phyloP scores from a whole-genome alignment of 2,797 vertebrate genomes.

The Rhinatrema bivittatum region DNA sequence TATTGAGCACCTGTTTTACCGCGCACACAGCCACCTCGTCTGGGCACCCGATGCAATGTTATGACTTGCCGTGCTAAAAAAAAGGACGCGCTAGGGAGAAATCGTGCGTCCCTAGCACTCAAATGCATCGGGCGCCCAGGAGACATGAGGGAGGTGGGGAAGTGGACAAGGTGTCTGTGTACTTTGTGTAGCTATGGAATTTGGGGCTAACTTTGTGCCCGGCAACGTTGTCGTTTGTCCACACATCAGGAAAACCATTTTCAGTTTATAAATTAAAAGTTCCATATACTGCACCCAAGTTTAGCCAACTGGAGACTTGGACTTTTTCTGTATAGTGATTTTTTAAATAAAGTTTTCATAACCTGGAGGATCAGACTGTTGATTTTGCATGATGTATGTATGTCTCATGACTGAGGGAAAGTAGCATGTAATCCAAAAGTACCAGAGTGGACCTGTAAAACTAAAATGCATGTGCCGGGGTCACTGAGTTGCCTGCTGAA shows the following conservation, averaged over 20 bases:
- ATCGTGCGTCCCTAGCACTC: no score
- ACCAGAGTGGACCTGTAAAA: no score
- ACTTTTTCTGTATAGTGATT: slow-evolving; percentile 67
- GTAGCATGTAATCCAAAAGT: no score
- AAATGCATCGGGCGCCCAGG: no score
- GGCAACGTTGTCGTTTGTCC: slow-evolving; percentile 67
- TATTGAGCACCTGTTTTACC: no score
- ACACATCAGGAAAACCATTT: slow-evolving; percentile 48
- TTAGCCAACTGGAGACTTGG: slow-evolving; percentile 63
- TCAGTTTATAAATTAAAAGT: slow-evolving; percentile 37
- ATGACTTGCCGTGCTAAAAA: no score
- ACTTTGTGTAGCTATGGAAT: slow-evolving; percentile 63
- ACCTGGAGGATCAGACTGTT: slow-evolving; percentile 74
- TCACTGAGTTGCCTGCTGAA: no score
- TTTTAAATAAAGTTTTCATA: slow-evolving; percentile 73
- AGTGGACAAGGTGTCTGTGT: slow-evolving; percentile 59
- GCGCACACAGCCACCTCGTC: no score
- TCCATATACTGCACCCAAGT: slow-evolving; percentile 68
- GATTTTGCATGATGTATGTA: slow-evolving; percentile 76
- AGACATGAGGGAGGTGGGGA: no score
- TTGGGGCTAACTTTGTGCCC: slow-evolving; percentile 63
- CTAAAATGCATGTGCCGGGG: no score
- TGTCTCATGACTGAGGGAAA: slow-evolving; percentile 75
- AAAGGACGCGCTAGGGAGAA: no score
- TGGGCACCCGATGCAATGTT: no score